Conservation (phyloP, 2,113 vertebrate genomes). For the Malaclemys terrapin region DNA sequence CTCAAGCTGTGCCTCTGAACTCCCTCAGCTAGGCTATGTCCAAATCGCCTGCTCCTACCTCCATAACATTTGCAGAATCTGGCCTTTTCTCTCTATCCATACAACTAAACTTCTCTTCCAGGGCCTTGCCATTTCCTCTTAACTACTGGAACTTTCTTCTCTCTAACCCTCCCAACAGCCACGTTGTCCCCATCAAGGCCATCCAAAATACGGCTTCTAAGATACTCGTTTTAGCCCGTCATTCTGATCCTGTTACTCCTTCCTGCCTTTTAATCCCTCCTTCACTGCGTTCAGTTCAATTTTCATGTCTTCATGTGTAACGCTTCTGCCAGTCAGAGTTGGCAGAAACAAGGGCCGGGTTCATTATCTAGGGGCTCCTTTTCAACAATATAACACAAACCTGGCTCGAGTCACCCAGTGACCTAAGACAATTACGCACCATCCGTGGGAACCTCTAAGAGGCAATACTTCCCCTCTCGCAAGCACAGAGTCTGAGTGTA, state of each 20-base stretch:
- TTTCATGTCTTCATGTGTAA: background rate
- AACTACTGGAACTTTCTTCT: background rate
- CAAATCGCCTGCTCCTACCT: background rate
- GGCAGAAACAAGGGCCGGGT: too few species aligned
- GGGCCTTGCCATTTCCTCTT: background rate
- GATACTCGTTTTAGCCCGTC: accelerated
- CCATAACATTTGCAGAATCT: background rate
- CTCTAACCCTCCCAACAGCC: background rate
- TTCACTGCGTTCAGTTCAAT: background rate
- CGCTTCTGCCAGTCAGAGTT: too few species aligned
- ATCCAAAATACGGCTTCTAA: accelerated
- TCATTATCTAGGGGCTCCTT: too few species aligned
- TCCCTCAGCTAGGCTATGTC: background rate
- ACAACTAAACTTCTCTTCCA: background rate
- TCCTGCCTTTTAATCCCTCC: background rate
- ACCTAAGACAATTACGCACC: too few species aligned
- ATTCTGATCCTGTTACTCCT: background rate
- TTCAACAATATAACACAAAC: too few species aligned
- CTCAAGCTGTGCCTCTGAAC: background rate
- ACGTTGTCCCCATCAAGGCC: background rate
- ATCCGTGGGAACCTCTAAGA: too few species aligned
- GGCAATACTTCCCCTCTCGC: too few species aligned
- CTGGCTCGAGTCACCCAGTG: too few species aligned
- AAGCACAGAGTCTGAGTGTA: too few species aligned
- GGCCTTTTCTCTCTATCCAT: background rate